Evolutionary conservation across 2,113 vertebrate genomes (phyloP), one percentile per base, ranked within the genome.

Genomic region (Pardalotus punctatus): DNA sequence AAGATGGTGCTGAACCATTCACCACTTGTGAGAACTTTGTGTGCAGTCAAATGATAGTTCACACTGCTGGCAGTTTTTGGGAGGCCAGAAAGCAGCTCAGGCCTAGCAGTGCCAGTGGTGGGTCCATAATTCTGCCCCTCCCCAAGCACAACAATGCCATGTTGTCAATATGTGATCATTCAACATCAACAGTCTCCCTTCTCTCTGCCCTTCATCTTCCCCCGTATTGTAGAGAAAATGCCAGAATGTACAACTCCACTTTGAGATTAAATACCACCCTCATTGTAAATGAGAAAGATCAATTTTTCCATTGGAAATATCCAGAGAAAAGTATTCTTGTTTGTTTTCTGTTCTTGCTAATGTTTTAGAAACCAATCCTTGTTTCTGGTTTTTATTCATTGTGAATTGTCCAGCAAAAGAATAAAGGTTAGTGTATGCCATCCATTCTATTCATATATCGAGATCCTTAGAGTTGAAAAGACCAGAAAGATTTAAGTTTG

Each of bases 151-250:
- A 95, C 90, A 94, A 92, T 96, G 76, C 50, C 12, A 42, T 71
- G 54, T 80, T 90, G 79, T 95, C 91, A 97, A 93, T 95, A 96
- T 92, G 90, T 78, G 92, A 93, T 90, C 81, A 94, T 77, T 97
- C 88, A 92, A 94, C 71, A 78, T 93, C 72, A 90, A 25, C 51
- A 93, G 56, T 25, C 40, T 94, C 60, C 72, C 40, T 84, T 77
- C 27, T 28, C 45, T 88, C 40, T 81, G 60, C 48, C 40, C 56
- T 94, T 96, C 56, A n/a, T 93, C 56, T 88, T 93, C 51, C 20
- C 35, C 71, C 83, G 82, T 77, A 92, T 86, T 95, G 94, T 66
- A 90, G 6, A 69, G 35, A 40, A 82, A 90, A 90, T 88, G 51
- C 40, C 79, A 94, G 50, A 94, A 85, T 54, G 50, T 85, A 73